Conservation (phyloP, 92 coral and sea anemone species). For the Siderastrea siderea region DNA sequence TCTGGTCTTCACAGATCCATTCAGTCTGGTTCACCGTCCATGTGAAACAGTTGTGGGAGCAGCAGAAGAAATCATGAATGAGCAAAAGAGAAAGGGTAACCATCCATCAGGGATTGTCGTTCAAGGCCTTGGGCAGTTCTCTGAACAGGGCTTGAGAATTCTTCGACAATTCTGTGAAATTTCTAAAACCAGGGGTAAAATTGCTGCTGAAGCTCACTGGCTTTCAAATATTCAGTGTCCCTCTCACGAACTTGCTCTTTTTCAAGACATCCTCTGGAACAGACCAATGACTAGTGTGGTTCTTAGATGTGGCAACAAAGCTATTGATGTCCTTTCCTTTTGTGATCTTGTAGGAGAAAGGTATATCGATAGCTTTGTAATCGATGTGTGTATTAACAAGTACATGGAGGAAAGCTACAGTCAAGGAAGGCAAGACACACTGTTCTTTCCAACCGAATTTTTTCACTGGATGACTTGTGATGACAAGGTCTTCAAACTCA, state of each 20-base stretch:
- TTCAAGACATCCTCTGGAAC: constrained; percentile 48
- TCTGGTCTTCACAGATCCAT: background rate
- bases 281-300: constrained; percentile 18
- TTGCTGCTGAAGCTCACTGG: constrained; percentile 60
- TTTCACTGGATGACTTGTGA: constrained; percentile 41
- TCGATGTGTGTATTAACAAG: constrained; percentile 54
- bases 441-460: constrained; percentile 56
- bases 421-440: constrained; percentile 10
- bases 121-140: constrained; percentile 50
- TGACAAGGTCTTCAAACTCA: constrained; percentile 44
- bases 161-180: constrained; percentile 32
- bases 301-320: constrained; percentile 37
- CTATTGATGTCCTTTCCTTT: constrained; percentile 54
- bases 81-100: background rate
- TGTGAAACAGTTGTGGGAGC: constrained; percentile 27
- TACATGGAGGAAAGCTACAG: constrained; percentile 29
- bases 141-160: constrained; percentile 41
- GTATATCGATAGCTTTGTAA: constrained; percentile 57
- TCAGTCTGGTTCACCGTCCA: constrained; percentile 9
- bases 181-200: background rate
- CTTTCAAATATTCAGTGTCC: constrained; percentile 12
- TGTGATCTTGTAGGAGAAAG: constrained; percentile 57
- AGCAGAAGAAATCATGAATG: constrained; percentile 18
- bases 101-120: constrained; percentile 17
- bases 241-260: background rate